These are phyloP conservation scores for Drosophila watanabei DNA, from an alignment of 1,140 invertebrate species.

Conservation along the genomic window DNA sequence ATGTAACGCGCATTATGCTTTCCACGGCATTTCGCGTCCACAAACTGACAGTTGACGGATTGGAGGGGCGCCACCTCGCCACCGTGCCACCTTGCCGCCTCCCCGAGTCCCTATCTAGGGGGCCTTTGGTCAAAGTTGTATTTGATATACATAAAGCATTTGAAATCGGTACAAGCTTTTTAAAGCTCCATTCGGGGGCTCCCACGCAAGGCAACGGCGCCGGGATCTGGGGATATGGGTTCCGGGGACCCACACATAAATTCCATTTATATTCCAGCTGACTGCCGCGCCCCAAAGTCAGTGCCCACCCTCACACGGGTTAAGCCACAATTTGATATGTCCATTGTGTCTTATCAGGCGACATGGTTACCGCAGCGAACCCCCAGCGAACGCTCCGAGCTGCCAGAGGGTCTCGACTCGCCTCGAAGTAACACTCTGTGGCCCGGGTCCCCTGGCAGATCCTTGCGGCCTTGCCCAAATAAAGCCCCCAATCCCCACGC, in stretches of 20 bases:
- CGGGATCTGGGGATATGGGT: conserved; percentile 12
- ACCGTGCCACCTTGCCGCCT: conserved; percentile 1
- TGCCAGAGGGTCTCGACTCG: conserved; percentile 58
- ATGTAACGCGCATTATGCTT: conserved; percentile 79
- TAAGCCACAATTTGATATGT: conserved; percentile 84
- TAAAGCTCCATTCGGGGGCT: conserved; percentile 47
- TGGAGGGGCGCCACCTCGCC: conserved; percentile 32
- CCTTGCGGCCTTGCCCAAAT: conserved; percentile 81
- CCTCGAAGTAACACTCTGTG: conserved; percentile 66
- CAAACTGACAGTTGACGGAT: conserved; percentile 68
- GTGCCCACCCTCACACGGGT: conserved; percentile 56
- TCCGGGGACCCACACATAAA: conserved; percentile 60
- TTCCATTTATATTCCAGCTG: conserved; percentile 79
- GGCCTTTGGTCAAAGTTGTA: conserved; percentile 58
- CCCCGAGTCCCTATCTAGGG: neutral
- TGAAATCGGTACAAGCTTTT: conserved; percentile 47
- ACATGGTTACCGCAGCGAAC: conserved; percentile 80
- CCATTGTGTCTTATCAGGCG: conserved; percentile 84
- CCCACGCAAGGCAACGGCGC: conserved; percentile 55
- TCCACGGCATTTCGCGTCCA: conserved; percentile 77
- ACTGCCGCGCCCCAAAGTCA: conserved; percentile 51
- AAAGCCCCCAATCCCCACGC: conserved; percentile 41
- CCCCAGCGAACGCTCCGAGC: conserved; percentile 70
- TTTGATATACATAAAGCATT: conserved; percentile 55
- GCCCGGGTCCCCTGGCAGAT: conserved; percentile 61